These are phyloP conservation scores for Anthophora plumipes DNA, from an alignment of 2,888 invertebrate species.

Conservation along the genomic window DNA sequence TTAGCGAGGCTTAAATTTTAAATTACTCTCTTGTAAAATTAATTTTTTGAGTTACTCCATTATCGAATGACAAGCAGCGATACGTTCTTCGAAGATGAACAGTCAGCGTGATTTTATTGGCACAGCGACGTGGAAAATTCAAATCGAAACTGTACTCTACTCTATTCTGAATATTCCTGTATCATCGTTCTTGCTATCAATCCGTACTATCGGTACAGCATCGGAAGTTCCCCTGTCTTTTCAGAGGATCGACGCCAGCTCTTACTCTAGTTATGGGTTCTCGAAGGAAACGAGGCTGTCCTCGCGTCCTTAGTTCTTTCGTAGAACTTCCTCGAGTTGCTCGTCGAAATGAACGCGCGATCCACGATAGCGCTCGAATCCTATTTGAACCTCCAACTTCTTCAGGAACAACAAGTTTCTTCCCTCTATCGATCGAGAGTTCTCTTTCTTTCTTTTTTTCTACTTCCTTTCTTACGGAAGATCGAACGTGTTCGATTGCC, in stretches of 20 bases:
- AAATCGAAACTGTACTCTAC: background rate
- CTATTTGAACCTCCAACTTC: too few relatives aligned
- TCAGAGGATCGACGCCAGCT: background rate
- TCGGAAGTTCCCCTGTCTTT: background rate
- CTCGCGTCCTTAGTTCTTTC: too few relatives aligned
- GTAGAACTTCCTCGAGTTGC: too few relatives aligned
- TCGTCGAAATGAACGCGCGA: too few relatives aligned
- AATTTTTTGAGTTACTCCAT: too few relatives aligned
- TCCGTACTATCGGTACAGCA: background rate
- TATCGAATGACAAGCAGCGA: too few relatives aligned
- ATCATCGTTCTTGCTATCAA: background rate
- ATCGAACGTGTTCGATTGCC: constrained; percentile 28
- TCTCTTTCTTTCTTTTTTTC: background rate
- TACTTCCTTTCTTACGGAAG: background rate
- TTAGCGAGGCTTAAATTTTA: too few relatives aligned
- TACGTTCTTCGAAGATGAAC: background rate
- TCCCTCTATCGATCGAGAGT: background rate
- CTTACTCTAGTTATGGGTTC: too few relatives aligned
- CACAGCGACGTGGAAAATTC: background rate
- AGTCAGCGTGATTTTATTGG: background rate
- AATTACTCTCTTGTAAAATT: too few relatives aligned
- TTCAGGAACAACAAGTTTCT: too few relatives aligned
- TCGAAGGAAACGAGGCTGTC: too few relatives aligned
- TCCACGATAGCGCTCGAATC: too few relatives aligned
- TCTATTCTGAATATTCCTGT: background rate